phyloP scores from a whole-genome alignment of 2,113 vertebrate genomes.

The Hemibagrus wyckioides region DNA sequence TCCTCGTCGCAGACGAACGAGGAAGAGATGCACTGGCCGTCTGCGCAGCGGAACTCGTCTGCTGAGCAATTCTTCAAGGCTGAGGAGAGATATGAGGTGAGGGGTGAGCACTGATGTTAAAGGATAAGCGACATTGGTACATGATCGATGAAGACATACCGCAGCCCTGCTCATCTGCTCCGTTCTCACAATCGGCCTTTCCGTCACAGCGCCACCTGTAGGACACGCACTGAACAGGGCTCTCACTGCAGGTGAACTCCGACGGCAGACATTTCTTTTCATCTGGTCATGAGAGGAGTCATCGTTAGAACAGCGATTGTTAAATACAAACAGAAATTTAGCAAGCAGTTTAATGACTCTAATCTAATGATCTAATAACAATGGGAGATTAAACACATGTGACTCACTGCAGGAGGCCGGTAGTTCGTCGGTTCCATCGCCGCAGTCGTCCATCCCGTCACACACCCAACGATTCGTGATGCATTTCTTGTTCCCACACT shows the following conservation, averaged over 20 bases:
- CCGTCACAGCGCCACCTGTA: slow-evolving; percentile 80
- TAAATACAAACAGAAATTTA: background rate
- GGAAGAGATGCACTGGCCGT: slow-evolving; percentile 75
- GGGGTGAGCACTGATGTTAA: background rate
- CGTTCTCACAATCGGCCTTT: slow-evolving; percentile 76
- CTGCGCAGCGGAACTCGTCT: slow-evolving; percentile 74
- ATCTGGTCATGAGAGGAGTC: slow-evolving; percentile 56
- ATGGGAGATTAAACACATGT: background rate
- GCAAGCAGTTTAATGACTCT: background rate
- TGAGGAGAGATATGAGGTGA: slow-evolving; percentile 50
- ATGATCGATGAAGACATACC: slow-evolving; percentile 61
- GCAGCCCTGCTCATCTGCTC: slow-evolving; percentile 80
- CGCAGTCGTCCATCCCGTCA: slow-evolving; percentile 78
- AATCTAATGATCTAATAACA: background rate
- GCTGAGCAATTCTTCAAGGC: slow-evolving; percentile 69
- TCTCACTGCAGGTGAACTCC: slow-evolving; percentile 77
- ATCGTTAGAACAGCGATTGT: background rate
- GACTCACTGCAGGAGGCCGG: slow-evolving; percentile 74
- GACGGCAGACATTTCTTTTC: slow-evolving; percentile 66
- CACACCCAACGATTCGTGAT: slow-evolving; percentile 81
- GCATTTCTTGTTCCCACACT: slow-evolving; percentile 76
- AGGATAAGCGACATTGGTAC: background rate
- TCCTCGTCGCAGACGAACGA: slow-evolving; percentile 80
- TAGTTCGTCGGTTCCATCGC: slow-evolving; percentile 79
- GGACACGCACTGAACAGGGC: slow-evolving; percentile 73